Evolutionary conservation across 2,797 vertebrate species (phyloP).

Genomic region (Sciurus carolinensis): DNA sequence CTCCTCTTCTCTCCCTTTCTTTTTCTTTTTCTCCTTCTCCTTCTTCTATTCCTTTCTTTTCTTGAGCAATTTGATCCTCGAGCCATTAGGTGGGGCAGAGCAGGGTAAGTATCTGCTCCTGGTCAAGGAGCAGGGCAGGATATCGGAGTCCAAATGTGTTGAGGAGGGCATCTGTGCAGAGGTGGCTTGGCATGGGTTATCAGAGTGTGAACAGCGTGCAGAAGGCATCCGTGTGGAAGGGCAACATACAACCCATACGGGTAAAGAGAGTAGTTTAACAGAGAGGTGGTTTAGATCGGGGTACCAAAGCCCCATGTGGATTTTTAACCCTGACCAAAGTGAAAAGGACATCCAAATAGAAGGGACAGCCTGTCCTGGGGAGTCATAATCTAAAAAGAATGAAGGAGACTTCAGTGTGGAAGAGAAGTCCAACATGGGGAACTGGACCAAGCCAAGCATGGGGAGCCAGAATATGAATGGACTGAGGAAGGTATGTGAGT

Average conservation of each 20-base stretch:
- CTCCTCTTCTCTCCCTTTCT: neutral
- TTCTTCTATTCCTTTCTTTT: neutral
- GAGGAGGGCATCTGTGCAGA: neutral
- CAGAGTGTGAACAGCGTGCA: neutral
- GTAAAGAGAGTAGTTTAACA: neutral
- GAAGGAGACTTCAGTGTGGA: neutral
- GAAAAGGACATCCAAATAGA: neutral
- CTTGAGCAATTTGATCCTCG: conserved; percentile 13
- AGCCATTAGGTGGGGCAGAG: neutral
- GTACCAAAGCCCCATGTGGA: neutral
- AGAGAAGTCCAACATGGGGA: neutral
- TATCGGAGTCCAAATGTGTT: neutral
- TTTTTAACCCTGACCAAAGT: neutral
- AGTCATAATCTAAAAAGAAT: neutral
- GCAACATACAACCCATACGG: neutral
- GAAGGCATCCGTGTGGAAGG: neutral
- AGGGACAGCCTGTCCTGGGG: neutral
- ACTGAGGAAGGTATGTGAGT: neutral
- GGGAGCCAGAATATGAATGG: neutral
- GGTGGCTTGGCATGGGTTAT: neutral
- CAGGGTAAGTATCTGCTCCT: neutral
- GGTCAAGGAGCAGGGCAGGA: neutral
- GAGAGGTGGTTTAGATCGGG: neutral
- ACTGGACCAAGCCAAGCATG: neutral
- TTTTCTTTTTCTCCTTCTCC: neutral